Evolutionary conservation across 2,888 invertebrate genomes (phyloP).

Genomic region (Drosophila diplacantha): DNA sequence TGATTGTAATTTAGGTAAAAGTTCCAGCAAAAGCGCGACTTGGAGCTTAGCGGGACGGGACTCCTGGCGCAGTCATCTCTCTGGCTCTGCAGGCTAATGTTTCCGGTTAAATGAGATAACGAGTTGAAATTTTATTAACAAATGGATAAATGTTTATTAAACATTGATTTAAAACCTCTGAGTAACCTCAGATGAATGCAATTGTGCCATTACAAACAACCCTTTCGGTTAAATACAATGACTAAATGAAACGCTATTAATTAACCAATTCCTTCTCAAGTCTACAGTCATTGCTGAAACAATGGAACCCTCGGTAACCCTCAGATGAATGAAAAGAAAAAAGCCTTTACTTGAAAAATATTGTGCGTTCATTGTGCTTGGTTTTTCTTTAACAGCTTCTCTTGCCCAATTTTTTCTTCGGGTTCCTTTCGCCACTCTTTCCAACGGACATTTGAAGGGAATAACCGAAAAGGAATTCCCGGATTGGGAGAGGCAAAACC

Average conservation of each 20-base stretch:
- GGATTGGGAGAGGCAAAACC: conserved; percentile 27
- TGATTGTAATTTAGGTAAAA: conserved; percentile 71
- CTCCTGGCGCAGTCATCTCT: not conserved
- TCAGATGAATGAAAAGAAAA: not conserved
- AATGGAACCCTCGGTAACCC: too few species aligned
- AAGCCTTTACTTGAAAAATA: conserved; percentile 4
- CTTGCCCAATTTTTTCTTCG: not conserved
- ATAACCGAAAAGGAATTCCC: conserved; percentile 22
- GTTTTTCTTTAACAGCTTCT: conserved; percentile 4
- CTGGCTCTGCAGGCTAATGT: not conserved
- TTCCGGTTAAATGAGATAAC: not conserved
- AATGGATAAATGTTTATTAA: too few species aligned
- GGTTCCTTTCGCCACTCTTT: conserved; percentile 3
- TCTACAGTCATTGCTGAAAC: conserved; percentile 3
- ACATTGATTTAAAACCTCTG: not conserved
- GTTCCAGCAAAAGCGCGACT: conserved; percentile 32
- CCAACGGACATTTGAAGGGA: conserved; percentile 12
- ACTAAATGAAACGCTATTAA: not conserved
- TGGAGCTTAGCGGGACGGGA: not conserved
- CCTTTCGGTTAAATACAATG: not conserved
- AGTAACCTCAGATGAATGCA: not conserved
- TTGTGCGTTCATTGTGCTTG: conserved; percentile 10
- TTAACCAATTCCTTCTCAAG: not conserved
- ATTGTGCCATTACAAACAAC: too few species aligned
- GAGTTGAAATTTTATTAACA: not conserved